phyloP scores from a whole-genome alignment of 2,888 invertebrate genomes.

The Metacarcinus magister region DNA sequence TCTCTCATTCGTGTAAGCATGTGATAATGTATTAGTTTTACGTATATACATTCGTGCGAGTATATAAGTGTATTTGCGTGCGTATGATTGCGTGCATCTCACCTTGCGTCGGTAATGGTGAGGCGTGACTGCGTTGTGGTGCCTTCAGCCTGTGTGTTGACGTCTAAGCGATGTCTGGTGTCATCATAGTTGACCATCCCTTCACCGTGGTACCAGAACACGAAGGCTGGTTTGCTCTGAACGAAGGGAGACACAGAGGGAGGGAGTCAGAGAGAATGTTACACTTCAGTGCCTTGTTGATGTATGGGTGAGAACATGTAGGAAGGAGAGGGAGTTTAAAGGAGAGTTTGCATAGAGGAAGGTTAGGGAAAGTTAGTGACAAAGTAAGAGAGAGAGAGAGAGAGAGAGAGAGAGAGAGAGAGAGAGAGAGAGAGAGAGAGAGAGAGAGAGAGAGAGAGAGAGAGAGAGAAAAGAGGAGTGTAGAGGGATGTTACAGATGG shows the following conservation, averaged over 20 bases:
- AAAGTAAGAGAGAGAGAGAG: neutral
- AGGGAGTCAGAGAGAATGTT: neutral
- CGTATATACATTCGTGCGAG: neutral
- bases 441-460: no score
- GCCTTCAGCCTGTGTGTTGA: conserved; percentile 70
- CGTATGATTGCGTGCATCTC: conserved; percentile 45
- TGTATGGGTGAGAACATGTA: neutral
- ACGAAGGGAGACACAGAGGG: neutral
- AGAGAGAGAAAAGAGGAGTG: no score
- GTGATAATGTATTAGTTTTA: neutral
- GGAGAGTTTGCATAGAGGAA: no score
- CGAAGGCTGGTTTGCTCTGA: conserved; percentile 75
- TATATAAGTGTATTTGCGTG: conserved; percentile 50
- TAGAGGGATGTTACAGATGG: no score
- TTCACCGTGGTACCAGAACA: conserved; percentile 80
- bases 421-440: no score
- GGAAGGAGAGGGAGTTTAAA: neutral
- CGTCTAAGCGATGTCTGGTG: conserved; percentile 47
- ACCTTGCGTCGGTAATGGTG: conserved; percentile 69
- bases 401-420: no score
- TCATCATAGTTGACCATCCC: conserved; percentile 79
- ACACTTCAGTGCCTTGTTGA: no score
- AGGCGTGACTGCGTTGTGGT: conserved; percentile 65
- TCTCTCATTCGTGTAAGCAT: neutral
- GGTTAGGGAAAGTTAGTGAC: neutral